Percentiles rank a stretch among this genome's conserved stretches.
phyloP scores from a whole-genome alignment of 1,140 invertebrate genomes.

The Trichoplusia ni region DNA sequence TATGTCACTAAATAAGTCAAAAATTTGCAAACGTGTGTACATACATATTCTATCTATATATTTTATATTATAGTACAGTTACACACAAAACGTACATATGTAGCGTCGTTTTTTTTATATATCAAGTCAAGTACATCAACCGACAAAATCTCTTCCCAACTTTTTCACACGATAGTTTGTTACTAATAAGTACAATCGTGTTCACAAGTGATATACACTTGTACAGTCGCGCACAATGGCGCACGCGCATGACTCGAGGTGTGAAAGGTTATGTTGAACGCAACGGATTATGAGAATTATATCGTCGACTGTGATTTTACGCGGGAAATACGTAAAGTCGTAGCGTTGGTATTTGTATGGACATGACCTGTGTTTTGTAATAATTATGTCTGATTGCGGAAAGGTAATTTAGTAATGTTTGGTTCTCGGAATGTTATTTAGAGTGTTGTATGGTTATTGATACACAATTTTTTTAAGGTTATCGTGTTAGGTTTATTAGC shows the following conservation, averaged over 20 bases:
- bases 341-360: conserved; percentile 37
- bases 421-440: no score
- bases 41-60: no score
- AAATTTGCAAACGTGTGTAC: no score
- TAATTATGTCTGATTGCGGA: neutral
- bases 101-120: neutral
- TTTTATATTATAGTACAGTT: no score
- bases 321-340: conserved; percentile 42
- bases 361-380: conserved; percentile 30
- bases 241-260: conserved; percentile 42
- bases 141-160: neutral
- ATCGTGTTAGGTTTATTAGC: no score
- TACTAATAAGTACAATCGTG: conserved; percentile 23
- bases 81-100: no score
- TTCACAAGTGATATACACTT: conserved; percentile 17
- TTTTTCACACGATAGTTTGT: conserved; percentile 20
- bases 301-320: conserved; percentile 59
- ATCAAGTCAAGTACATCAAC: no score
- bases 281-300: conserved; percentile 54
- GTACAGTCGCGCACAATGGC: conserved; percentile 27
- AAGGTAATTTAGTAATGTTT: no score
- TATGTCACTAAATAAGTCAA: no score
- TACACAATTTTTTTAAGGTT: no score
- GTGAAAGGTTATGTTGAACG: conserved; percentile 66
- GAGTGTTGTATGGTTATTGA: no score